Percentiles rank a stretch among this genome's conserved stretches.
Conservation (phyloP, 2,888 invertebrate species). For the Liopterus haemorrhoidalis region DNA sequence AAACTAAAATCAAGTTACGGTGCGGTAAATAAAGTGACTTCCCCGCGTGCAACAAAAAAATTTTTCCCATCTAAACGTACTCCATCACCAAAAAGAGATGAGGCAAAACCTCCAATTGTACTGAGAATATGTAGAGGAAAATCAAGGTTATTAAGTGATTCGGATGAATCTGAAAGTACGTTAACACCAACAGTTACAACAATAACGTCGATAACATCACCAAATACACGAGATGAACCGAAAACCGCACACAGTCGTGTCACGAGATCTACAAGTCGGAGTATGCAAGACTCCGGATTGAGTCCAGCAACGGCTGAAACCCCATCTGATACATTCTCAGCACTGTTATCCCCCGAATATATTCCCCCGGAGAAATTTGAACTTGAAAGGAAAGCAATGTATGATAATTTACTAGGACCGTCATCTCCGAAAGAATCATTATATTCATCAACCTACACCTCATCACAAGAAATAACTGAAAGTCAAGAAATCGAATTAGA, state of each 20-base stretch:
- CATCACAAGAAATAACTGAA: slow-evolving; percentile 34
- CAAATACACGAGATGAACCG: slow-evolving; percentile 38
- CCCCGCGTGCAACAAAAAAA: slow-evolving; percentile 37
- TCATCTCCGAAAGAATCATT: slow-evolving; percentile 35
- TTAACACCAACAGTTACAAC: slow-evolving; percentile 54
- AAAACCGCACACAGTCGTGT: slow-evolving; percentile 39
- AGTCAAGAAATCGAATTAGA: slow-evolving; percentile 41
- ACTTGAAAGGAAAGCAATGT: slow-evolving; percentile 45
- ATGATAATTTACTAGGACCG: slow-evolving; percentile 43
- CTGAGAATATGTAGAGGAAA: slow-evolving; percentile 78
- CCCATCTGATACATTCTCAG: slow-evolving; percentile 33
- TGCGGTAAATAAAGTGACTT: slow-evolving; percentile 41
- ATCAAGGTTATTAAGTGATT: slow-evolving; percentile 49
- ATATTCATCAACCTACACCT: slow-evolving; percentile 1
- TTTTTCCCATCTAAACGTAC: slow-evolving; percentile 41
- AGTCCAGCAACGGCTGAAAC: slow-evolving; percentile 44
- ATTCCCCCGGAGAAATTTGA: slow-evolving; percentile 47
- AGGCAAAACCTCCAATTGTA: slow-evolving; percentile 68
- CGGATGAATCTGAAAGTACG: slow-evolving; percentile 44
- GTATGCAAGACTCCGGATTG: slow-evolving; percentile 44
- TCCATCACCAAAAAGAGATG: slow-evolving; percentile 29
- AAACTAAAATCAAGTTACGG: slow-evolving; percentile 39
- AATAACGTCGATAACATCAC: slow-evolving; percentile 50
- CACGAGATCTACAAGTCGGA: slow-evolving; percentile 44
- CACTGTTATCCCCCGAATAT: slow-evolving; percentile 44